Evolutionary conservation across 2,113 vertebrate species (phyloP), one percentile per base, ranked within the genome.

Genomic region (Hippocampus guttulatus): DNA sequence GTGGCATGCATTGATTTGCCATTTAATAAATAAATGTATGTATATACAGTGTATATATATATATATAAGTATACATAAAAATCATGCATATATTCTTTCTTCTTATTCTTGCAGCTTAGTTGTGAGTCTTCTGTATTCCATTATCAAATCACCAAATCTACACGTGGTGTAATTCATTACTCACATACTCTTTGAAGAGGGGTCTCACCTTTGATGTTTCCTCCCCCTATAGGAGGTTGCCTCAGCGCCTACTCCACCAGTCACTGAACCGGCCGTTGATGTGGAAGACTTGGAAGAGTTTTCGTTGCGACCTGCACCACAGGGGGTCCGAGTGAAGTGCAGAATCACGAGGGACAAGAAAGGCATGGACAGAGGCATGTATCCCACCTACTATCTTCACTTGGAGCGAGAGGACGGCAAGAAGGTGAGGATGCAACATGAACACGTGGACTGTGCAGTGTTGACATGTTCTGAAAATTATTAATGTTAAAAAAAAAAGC

Each of bases 291-390:
- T 98, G 40, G 97, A 98, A 81, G 97, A 98, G 87, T 99, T 99
- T 87, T 94, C 93, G 0, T 78, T 95, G 84, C 91, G 96, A 74
- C 97, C 97, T 0, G 96, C 97, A 16, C 95, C 95, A 0, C 97
- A 98, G 90, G 96, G 96, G 0, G 90, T 94, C 82, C 93, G 97
- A 60, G 92, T 99, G 78, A 99, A 98, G 87, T 98, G 97, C 91
- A 92, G 97, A 84, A 99, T 99, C 90, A 97, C 97, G 5, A 90
- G 97, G 82, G 97, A 99, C 88, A 99, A 99, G 91, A 99, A 98
- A 81, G 97, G 97, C 76, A 98, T 99, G 96, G 97, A 99, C 91
- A 90, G 97, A 84, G 97, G 97, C 84, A 98, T 99, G 94, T 99
- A 98, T 84, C 97, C 97, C 72, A 99, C 97, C 74, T 99, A 99